Conservation (phyloP, 2,797 vertebrate species). For the Diglossa cyanea region DNA sequence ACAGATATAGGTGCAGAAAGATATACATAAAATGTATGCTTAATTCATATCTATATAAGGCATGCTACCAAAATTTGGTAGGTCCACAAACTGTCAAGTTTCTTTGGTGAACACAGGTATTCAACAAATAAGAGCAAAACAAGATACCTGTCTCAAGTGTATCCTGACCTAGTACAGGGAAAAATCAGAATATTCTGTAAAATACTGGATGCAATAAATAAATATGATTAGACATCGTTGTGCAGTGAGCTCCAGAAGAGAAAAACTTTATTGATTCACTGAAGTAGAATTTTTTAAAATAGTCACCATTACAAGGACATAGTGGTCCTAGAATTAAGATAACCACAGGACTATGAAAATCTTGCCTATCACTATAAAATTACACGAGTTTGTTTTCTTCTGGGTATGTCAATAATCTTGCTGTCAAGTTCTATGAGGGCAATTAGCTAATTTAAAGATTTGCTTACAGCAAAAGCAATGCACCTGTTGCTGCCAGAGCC, state of each 20-base stretch:
- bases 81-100: background rate
- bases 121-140: background rate
- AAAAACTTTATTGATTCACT: background rate
- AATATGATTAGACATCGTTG: background rate
- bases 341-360: background rate
- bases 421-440: background rate
- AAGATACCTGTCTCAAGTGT: background rate
- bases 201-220: background rate
- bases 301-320: background rate
- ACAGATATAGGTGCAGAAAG: background rate
- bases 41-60: background rate
- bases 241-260: background rate
- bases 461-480: background rate
- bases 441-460: background rate
- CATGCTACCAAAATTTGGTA: background rate
- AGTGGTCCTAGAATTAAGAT: background rate
- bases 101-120: background rate
- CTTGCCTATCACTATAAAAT: background rate
- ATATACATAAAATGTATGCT: background rate
- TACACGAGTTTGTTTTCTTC: background rate
- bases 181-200: background rate
- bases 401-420: background rate
- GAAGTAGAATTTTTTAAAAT: background rate
- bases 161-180: background rate
- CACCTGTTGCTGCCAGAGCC: background rate